A percentile compares a stretch with the other conserved stretches of the same genome.
phyloP scores from a whole-genome alignment of 2,888 invertebrate genomes.

The Deroplatys truncata region DNA sequence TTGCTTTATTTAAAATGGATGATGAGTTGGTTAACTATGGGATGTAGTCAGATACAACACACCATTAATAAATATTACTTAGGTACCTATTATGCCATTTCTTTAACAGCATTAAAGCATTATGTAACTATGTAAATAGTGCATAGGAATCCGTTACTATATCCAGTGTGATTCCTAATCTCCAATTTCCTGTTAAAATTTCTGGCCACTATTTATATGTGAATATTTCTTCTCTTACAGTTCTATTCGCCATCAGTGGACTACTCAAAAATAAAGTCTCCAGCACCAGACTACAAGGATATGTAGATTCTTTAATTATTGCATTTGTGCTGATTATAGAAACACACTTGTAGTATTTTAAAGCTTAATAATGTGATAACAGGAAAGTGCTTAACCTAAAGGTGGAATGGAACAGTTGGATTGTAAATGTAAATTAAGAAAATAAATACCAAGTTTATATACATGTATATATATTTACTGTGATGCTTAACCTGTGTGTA shows the following conservation, averaged over 20 bases:
- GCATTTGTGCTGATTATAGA: not conserved
- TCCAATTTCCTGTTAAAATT: too few species aligned
- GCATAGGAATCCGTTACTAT: too few species aligned
- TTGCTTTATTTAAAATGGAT: too few species aligned
- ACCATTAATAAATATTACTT: too few species aligned
- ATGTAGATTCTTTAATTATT: not conserved
- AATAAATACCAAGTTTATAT: not conserved
- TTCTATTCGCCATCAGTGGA: constrained; percentile 70
- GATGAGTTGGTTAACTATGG: too few species aligned
- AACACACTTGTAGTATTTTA: not conserved
- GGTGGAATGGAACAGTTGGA: not conserved
- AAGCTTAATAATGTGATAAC: not conserved
- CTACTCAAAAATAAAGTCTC: constrained; percentile 59
- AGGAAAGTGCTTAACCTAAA: not conserved
- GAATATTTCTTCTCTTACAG: constrained; percentile 48
- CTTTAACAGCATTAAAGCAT: too few species aligned
- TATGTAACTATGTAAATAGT: too few species aligned
- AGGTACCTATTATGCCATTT: too few species aligned
- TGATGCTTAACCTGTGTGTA: not conserved
- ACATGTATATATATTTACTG: too few species aligned
- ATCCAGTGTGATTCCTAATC: too few species aligned
- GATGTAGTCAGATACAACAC: too few species aligned
- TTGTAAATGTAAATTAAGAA: not conserved
- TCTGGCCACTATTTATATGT: not conserved
- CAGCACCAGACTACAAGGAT: constrained; percentile 65